Conservation (phyloP, 2,797 vertebrate species). For the Margarornis squamiger region DNA sequence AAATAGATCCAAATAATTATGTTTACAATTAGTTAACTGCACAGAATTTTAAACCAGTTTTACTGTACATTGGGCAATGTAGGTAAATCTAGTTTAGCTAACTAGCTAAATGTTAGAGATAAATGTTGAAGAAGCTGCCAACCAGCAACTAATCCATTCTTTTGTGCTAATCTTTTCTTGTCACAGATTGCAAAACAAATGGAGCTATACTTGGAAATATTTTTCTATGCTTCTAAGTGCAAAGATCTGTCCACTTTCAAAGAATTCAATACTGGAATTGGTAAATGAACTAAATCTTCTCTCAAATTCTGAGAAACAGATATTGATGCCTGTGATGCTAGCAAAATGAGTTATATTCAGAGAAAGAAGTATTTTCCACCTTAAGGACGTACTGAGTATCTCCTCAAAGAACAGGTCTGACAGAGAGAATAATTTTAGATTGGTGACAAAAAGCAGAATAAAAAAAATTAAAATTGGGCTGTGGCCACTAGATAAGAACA, state of each 20-base stretch:
- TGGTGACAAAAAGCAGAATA: not conserved
- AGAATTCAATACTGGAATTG: not conserved
- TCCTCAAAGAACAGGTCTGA: not conserved
- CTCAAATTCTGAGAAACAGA: not conserved
- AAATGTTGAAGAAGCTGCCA: not conserved
- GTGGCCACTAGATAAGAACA: not conserved
- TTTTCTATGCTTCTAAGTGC: not conserved
- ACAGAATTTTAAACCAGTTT: not conserved
- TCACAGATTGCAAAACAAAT: not conserved
- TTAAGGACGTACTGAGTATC: not conserved
- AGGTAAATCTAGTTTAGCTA: not conserved
- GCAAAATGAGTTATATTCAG: not conserved
- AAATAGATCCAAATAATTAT: not conserved
- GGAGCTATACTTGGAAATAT: not conserved
- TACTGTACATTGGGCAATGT: not conserved
- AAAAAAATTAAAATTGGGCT: not conserved
- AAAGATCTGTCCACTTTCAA: not conserved
- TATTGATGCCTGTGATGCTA: not conserved
- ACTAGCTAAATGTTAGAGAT: not conserved
- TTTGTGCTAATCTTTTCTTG: not conserved
- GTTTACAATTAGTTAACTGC: not conserved
- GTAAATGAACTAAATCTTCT: constrained; percentile 11
- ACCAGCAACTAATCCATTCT: not conserved
- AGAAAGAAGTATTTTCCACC: not conserved
- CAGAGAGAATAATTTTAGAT: not conserved